Percentiles rank a stretch among this genome's conserved stretches.
Evolutionary conservation across 2,888 invertebrate species (phyloP).

Genomic region (Synergus itoensis): DNA sequence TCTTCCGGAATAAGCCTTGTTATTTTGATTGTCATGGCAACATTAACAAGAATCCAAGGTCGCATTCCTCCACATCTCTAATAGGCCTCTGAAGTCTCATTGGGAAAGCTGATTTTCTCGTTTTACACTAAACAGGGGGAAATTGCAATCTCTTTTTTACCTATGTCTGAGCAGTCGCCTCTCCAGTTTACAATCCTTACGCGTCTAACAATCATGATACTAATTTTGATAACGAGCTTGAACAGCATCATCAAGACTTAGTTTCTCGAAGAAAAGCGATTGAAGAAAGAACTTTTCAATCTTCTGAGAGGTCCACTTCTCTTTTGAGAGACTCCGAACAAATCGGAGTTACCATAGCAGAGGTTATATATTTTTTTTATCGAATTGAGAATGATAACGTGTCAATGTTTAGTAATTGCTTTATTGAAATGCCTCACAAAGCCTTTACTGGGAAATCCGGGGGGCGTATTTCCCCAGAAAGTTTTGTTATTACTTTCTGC

Average conservation of each 20-base stretch:
- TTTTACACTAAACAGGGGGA: not conserved
- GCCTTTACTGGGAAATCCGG: not conserved
- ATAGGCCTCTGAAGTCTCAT: not conserved
- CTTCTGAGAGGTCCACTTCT: slow-evolving; percentile 89
- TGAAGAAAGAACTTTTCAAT: slow-evolving; percentile 90
- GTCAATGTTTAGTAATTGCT: not conserved
- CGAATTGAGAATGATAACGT: not conserved
- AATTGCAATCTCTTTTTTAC: slow-evolving; percentile 24
- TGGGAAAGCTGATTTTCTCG: slow-evolving; percentile 31
- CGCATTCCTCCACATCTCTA: slow-evolving; percentile 16
- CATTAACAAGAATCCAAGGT: slow-evolving; percentile 19
- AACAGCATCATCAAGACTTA: slow-evolving; percentile 86
- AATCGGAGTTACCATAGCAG: slow-evolving; percentile 95
- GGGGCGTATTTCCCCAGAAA: not conserved
- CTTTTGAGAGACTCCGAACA: slow-evolving; percentile 94
- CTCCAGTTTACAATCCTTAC: slow-evolving; percentile 66
- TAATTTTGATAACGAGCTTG: slow-evolving; percentile 78
- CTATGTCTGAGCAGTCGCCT: slow-evolving; percentile 47
- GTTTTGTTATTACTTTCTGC: not conserved
- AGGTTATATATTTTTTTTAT: slow-evolving; percentile 77
- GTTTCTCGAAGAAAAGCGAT: slow-evolving; percentile 87
- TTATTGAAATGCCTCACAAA: not conserved
- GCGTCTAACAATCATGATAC: slow-evolving; percentile 43
- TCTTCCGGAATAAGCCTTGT: not conserved
- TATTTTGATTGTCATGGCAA: slow-evolving; percentile 7